Percentiles rank a stretch among this genome's conserved stretches.
phyloP scores from a whole-genome alignment of 2,888 invertebrate species.

The Dioctria linearis region DNA sequence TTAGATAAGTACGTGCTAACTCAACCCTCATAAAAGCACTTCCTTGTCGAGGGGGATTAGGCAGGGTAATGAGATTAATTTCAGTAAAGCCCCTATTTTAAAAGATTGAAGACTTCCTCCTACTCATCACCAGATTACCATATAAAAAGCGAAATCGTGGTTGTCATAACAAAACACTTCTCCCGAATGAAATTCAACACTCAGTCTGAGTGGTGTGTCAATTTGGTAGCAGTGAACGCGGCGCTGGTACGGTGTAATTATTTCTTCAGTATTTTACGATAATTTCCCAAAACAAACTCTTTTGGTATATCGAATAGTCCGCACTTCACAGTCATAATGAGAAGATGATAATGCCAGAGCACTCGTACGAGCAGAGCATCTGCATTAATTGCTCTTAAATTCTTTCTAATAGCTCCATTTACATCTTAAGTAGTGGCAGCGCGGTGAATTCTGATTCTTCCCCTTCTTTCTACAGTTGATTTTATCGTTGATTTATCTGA shows the following conservation, averaged over 20 bases:
- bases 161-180: constrained; percentile 10
- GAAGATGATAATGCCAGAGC: neutral
- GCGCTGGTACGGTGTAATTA: neutral
- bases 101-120: neutral
- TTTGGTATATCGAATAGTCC: neutral
- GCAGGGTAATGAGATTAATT: neutral
- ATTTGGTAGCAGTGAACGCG: neutral
- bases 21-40: neutral
- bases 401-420: neutral
- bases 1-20: neutral
- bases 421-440: neutral
- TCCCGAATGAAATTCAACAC: constrained; percentile 28
- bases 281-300: neutral
- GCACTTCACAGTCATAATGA: neutral
- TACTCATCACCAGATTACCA: neutral
- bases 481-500: no score
- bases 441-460: no score
- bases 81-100: constrained; percentile 9
- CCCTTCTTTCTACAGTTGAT: no score
- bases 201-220: neutral
- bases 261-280: neutral
- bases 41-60: constrained; percentile 15
- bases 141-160: constrained; percentile 8
- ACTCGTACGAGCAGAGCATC: neutral
- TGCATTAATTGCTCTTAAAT: neutral